Evolutionary conservation across 2,888 invertebrate species (phyloP).

Genomic region (Protonemura montana): DNA sequence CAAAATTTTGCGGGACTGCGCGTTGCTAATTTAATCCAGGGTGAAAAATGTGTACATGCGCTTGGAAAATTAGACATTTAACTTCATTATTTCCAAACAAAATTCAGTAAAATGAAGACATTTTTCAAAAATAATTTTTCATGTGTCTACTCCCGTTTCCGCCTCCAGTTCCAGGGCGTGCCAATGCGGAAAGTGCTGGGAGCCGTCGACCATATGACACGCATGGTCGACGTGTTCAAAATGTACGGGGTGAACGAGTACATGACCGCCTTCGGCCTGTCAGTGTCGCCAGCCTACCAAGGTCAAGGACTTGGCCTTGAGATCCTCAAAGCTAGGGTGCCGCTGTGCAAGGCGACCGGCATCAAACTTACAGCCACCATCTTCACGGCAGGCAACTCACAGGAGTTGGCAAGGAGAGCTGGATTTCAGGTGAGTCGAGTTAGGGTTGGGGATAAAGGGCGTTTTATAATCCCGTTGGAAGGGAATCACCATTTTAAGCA

Average conservation of each 20-base stretch:
- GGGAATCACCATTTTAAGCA: no score
- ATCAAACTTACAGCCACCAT: slow-evolving; percentile 45
- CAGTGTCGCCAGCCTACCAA: slow-evolving; percentile 61
- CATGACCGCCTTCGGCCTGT: slow-evolving; percentile 62
- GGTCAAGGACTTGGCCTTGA: slow-evolving; percentile 61
- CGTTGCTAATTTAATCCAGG: no score
- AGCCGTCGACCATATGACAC: background rate
- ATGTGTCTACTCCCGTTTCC: background rate
- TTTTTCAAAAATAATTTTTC: background rate
- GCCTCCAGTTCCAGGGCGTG: slow-evolving; percentile 29
- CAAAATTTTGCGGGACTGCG: no score
- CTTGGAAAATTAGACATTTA: no score
- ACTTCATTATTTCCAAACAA: no score
- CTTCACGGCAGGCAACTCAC: slow-evolving; percentile 46
- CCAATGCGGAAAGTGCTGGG: slow-evolving; percentile 1
- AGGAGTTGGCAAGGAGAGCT: slow-evolving; percentile 40
- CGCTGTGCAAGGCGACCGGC: slow-evolving; percentile 42
- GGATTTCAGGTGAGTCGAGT: slow-evolving; percentile 43
- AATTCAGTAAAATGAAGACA: no score
- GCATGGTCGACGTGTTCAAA: slow-evolving; percentile 60
- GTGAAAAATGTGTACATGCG: no score
- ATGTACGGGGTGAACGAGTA: slow-evolving; percentile 59
- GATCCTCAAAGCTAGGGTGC: slow-evolving; percentile 60
- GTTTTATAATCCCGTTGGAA: no score
- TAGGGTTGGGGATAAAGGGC: no score